Evolutionary conservation across 1,140 invertebrate genomes (phyloP).

Genomic region (Chironomus striatipennis): DNA sequence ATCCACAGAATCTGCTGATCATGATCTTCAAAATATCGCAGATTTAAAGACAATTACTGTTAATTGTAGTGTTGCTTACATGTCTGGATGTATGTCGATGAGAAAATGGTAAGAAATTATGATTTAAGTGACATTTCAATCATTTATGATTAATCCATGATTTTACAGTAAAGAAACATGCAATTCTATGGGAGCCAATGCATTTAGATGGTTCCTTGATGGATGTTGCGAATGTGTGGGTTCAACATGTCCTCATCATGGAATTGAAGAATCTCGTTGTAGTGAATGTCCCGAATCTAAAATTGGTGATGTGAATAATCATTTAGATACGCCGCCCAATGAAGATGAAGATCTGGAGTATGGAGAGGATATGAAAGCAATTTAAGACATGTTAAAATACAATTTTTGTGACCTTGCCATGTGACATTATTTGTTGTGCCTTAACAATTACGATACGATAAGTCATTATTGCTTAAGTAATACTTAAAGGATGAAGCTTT

Average conservation of each 20-base stretch:
- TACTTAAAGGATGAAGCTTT: background rate
- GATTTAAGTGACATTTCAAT: background rate
- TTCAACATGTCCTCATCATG: constrained; percentile 82
- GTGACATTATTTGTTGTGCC: constrained; percentile 17
- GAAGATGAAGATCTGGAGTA: background rate
- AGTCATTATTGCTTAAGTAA: background rate
- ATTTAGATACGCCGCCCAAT: background rate
- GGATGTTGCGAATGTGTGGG: constrained; percentile 93
- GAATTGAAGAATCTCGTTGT: constrained; percentile 67
- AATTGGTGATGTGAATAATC: constrained; percentile 8
- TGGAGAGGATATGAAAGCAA: constrained; percentile 6
- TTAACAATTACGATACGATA: background rate
- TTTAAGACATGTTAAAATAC: background rate
- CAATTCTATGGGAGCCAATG: constrained; percentile 40
- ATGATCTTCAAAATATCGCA: constrained; percentile 32
- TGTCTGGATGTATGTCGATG: constrained; percentile 82
- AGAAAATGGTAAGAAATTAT: constrained; percentile 70
- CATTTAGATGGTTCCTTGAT: constrained; percentile 88
- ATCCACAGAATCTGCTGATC: constrained; percentile 32
- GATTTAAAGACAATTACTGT: constrained; percentile 50
- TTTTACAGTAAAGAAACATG: background rate
- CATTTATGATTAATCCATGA: background rate
- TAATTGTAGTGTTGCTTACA: constrained; percentile 89
- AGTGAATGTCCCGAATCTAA: constrained; percentile 33
- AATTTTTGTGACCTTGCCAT: constrained; percentile 16